phyloP scores from a whole-genome alignment of 2,888 invertebrate genomes.

The Trichacis sp. region DNA sequence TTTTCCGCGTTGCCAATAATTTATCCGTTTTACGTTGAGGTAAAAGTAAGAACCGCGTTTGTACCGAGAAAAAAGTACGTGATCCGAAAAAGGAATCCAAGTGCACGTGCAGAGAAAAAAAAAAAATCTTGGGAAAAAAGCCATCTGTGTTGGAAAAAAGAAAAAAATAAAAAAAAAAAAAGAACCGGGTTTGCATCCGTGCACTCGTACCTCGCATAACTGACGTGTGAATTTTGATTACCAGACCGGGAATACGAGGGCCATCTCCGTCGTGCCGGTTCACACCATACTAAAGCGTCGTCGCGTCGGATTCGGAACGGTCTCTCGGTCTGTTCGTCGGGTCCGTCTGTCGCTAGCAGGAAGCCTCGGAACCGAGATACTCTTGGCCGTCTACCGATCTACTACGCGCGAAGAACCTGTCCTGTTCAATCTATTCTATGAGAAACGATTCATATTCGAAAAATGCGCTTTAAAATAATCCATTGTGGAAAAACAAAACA shows the following conservation, averaged over 20 bases:
- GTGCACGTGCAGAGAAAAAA: no score
- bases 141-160: no score
- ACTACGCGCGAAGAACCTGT: constrained; percentile 58
- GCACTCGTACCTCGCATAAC: constrained; percentile 47
- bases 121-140: no score
- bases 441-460: no score
- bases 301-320: constrained; percentile 62
- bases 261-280: constrained; percentile 87
- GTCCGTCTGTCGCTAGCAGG: constrained; percentile 63
- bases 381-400: constrained; percentile 59
- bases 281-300: constrained; percentile 80
- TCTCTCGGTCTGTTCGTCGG: constrained; percentile 56
- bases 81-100: no score
- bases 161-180: no score
- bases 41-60: no score
- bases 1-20: neutral
- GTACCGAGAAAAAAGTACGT: no score
- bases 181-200: constrained; percentile 44
- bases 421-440: constrained; percentile 40
- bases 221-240: constrained; percentile 62
- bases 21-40: neutral
- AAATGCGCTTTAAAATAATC: no score
- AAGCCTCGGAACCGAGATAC: constrained; percentile 68
- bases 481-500: no score
- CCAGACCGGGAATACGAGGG: constrained; percentile 82